A percentile compares a stretch with the other conserved stretches of the same genome.
phyloP scores from a whole-genome alignment of 2,797 vertebrate species.

The Sphenopsis melanotis region DNA sequence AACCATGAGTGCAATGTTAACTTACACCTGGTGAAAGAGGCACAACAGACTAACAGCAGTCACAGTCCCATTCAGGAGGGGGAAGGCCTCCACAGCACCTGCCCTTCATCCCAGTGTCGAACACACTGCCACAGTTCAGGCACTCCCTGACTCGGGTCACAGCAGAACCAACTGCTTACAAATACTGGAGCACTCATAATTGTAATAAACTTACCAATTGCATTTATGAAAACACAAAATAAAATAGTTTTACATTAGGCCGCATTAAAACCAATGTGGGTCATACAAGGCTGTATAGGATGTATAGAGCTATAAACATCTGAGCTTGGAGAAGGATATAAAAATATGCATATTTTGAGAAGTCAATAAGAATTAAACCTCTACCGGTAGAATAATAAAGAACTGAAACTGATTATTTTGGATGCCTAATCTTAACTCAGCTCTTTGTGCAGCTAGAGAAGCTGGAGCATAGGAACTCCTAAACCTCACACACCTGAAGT shows the following conservation, averaged over 20 bases:
- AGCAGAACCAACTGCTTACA: neutral
- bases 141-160: neutral
- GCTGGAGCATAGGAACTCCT: neutral
- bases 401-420: neutral
- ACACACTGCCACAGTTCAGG: neutral
- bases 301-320: neutral
- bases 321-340: neutral
- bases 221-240: neutral
- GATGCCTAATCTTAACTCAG: neutral
- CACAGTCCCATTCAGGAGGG: neutral
- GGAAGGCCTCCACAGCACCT: neutral
- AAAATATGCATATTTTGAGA: neutral
- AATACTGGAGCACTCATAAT: neutral
- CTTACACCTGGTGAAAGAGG: neutral
- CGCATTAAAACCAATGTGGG: neutral
- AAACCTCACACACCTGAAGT: neutral
- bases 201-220: neutral
- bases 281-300: neutral
- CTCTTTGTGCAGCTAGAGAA: neutral
- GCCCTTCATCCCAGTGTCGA: neutral
- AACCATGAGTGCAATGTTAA: rapidly evolving
- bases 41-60: neutral
- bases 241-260: neutral
- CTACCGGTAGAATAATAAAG: neutral
- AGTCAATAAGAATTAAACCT: neutral